phyloP scores from a whole-genome alignment of 2,888 invertebrate genomes.

The Cosmia trapezina region DNA sequence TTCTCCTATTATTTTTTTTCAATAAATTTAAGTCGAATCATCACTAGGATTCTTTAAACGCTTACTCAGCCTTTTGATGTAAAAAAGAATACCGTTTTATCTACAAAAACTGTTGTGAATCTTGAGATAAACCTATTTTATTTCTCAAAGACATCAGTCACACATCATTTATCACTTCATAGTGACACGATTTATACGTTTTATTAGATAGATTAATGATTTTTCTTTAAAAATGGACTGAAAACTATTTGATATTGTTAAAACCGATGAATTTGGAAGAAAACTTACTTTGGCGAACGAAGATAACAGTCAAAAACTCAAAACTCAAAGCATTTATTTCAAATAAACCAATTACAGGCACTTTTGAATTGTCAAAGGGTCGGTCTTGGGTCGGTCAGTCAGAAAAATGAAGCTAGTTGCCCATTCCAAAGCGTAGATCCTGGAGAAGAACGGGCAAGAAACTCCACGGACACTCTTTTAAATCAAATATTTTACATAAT shows the following conservation, averaged over 20 bases:
- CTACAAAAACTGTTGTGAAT: constrained; percentile 41
- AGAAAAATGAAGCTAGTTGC: too few species aligned
- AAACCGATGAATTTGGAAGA: constrained; percentile 28
- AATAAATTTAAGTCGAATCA: constrained; percentile 41
- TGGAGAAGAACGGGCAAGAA: too few species aligned
- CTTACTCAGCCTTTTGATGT: constrained; percentile 46
- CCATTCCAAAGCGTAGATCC: too few species aligned
- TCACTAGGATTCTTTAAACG: constrained; percentile 24
- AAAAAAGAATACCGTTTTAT: constrained; percentile 42
- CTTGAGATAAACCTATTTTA: constrained; percentile 48
- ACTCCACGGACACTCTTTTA: too few species aligned
- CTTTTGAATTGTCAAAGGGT: too few species aligned
- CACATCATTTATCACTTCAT: constrained; percentile 53
- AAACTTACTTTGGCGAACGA: constrained; percentile 7
- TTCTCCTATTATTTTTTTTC: constrained; percentile 29
- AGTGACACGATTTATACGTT: constrained; percentile 46
- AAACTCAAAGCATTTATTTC: too few species aligned
- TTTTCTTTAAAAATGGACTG: constrained; percentile 42
- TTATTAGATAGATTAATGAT: constrained; percentile 47
- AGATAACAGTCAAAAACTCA: constrained; percentile 22
- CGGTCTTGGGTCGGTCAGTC: too few species aligned
- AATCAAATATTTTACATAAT: too few species aligned
- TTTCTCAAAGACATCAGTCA: constrained; percentile 44
- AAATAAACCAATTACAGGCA: too few species aligned
- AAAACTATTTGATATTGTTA: constrained; percentile 42